These are phyloP conservation scores for Augiades crinisus DNA, from an alignment of 2,888 invertebrate genomes.

Conservation along the genomic window DNA sequence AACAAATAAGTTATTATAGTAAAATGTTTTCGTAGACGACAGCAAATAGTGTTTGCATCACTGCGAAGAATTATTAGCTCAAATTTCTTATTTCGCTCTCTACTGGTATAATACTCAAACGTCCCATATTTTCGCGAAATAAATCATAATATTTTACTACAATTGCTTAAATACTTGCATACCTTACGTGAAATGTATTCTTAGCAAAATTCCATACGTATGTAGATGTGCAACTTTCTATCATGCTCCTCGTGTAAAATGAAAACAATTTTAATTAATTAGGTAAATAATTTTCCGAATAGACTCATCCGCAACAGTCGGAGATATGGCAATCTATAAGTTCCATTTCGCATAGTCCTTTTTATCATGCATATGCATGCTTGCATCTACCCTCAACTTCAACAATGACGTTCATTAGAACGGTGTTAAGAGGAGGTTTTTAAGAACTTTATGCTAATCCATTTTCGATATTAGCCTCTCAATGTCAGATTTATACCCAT, in stretches of 20 bases:
- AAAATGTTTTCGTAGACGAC: neutral
- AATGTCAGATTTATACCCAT: no score
- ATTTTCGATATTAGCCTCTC: no score
- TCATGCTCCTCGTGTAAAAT: neutral
- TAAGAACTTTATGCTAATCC: no score
- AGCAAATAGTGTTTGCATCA: neutral
- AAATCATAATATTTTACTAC: neutral
- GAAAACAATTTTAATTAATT: neutral
- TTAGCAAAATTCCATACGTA: no score
- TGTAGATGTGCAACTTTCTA: neutral
- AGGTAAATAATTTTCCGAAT: no score
- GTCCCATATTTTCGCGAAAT: neutral
- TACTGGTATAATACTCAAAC: neutral
- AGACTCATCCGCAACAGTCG: no score
- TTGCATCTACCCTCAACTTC: no score
- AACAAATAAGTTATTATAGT: constrained; percentile 18
- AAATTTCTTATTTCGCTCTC: neutral
- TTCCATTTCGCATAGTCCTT: no score
- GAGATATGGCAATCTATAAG: no score
- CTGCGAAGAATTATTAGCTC: neutral
- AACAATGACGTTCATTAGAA: no score
- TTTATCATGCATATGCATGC: no score
- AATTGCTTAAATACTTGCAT: neutral
- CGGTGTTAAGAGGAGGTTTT: no score
- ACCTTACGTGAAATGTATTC: neutral